Conservation (phyloP, 2,113 vertebrate species). For the Urocolius indicus region DNA sequence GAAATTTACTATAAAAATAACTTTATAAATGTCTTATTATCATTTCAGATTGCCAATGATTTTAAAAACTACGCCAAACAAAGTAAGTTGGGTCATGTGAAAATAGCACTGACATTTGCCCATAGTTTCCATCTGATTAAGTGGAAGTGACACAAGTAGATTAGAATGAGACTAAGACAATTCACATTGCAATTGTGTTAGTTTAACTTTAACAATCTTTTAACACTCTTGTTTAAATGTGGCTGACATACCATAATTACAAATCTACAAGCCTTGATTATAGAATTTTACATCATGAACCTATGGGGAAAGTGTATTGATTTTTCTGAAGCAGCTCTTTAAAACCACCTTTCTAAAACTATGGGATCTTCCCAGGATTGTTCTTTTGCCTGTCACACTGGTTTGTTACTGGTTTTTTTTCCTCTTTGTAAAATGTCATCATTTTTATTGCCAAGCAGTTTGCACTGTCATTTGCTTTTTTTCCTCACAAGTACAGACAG, state of each 20-base stretch:
- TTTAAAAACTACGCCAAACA: slow-evolving; percentile 78
- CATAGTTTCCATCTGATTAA: slow-evolving; percentile 86
- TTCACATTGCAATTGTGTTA: slow-evolving; percentile 95
- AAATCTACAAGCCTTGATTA: slow-evolving; percentile 88
- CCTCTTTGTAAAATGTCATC: background rate
- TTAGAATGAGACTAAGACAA: slow-evolving; percentile 96
- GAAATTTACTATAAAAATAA: slow-evolving; percentile 32
- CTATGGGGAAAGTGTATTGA: slow-evolving; percentile 83
- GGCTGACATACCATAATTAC: slow-evolving; percentile 90
- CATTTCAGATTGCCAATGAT: slow-evolving; percentile 69
- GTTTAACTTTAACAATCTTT: slow-evolving; percentile 90
- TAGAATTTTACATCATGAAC: slow-evolving; percentile 86
- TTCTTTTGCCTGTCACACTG: slow-evolving; percentile 33
- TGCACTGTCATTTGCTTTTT: background rate
- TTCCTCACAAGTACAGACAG: background rate
- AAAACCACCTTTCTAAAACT: slow-evolving; percentile 67
- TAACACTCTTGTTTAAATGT: slow-evolving; percentile 94
- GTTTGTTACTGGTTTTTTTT: background rate
- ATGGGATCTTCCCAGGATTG: slow-evolving; percentile 56
- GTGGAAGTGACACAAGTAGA: slow-evolving; percentile 94
- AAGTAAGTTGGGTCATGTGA: slow-evolving; percentile 82
- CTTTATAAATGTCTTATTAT: slow-evolving; percentile 40
- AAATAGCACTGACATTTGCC: slow-evolving; percentile 84
- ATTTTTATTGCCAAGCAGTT: background rate
- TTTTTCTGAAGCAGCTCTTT: slow-evolving; percentile 72